A percentile compares a stretch with the other conserved stretches of the same genome.
Evolutionary conservation across 2,888 invertebrate genomes (phyloP).

Genomic region (Tachina fera): DNA sequence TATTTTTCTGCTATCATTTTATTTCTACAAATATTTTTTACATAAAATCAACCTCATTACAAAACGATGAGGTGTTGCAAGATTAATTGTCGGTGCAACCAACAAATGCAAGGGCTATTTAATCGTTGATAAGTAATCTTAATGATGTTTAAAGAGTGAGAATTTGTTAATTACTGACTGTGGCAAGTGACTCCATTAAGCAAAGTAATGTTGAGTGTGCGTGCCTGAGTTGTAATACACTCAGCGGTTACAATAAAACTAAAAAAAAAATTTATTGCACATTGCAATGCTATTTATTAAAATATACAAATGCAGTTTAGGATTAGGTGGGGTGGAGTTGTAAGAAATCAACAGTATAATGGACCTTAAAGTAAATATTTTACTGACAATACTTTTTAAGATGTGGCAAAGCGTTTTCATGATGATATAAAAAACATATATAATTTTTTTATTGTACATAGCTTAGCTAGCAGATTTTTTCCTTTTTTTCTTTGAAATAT

Average conservation of each 20-base stretch:
- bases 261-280: slow-evolving; percentile 37
- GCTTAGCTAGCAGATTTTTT: too few species aligned
- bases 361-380: not conserved
- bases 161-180: slow-evolving; percentile 70
- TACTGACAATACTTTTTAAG: too few species aligned
- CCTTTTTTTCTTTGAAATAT: too few species aligned
- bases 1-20: slow-evolving; percentile 4
- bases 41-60: slow-evolving; percentile 61
- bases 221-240: not conserved
- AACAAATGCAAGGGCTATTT: slow-evolving; percentile 43
- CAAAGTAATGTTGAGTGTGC: not conserved
- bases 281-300: slow-evolving; percentile 59
- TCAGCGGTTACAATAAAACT: slow-evolving; percentile 2
- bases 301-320: slow-evolving; percentile 21
- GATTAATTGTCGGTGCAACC: slow-evolving; percentile 66
- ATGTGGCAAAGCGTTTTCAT: too few species aligned
- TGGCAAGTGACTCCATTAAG: slow-evolving; percentile 66
- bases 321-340: not conserved
- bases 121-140: slow-evolving; percentile 66
- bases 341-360: not conserved
- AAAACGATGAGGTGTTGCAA: slow-evolving; percentile 69
- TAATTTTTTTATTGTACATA: too few species aligned
- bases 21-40: slow-evolving; percentile 39
- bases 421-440: too few species aligned
- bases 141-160: slow-evolving; percentile 71